These are phyloP conservation scores for Catocala fraxini DNA, from an alignment of 2,888 invertebrate species.

Conservation along the genomic window DNA sequence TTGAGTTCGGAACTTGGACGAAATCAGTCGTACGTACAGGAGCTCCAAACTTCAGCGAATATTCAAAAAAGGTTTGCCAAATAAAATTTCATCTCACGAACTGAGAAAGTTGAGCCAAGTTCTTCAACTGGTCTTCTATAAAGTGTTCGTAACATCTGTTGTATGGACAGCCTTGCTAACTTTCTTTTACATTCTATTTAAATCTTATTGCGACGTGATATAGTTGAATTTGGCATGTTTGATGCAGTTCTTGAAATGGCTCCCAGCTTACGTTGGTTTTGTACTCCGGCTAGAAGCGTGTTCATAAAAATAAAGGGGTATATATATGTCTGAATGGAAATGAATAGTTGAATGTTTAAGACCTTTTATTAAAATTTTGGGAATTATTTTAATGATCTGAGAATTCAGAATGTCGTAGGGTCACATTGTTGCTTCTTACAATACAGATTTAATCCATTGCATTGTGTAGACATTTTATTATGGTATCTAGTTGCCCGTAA, in stretches of 20 bases:
- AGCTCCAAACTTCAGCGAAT: conserved; percentile 62
- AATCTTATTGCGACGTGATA: conserved; percentile 39
- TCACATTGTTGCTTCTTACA: conserved; percentile 24
- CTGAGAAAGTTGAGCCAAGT: conserved; percentile 70
- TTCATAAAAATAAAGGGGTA: conserved; percentile 75
- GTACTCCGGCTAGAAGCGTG: conserved; percentile 71
- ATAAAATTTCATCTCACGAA: conserved; percentile 82
- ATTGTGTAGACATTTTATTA: conserved; percentile 21
- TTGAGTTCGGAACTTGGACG: conserved; percentile 46
- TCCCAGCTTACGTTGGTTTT: conserved; percentile 69
- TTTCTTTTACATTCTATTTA: conserved; percentile 31
- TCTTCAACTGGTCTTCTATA: conserved; percentile 67
- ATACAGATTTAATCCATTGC: conserved; percentile 12
- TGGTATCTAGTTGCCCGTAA: conserved; percentile 23
- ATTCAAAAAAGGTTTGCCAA: conserved; percentile 77
- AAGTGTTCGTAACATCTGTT: conserved; percentile 82
- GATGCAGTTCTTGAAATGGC: conserved; percentile 28
- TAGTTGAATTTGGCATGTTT: conserved; percentile 40
- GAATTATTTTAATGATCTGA: conserved; percentile 52
- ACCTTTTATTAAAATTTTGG: conserved; percentile 49
- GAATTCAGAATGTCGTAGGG: conserved; percentile 32
- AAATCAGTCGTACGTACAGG: conserved; percentile 29
- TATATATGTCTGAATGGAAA: conserved; percentile 56
- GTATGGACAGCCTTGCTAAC: conserved; percentile 70
- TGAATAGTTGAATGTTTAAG: conserved; percentile 53